Evolutionary conservation across 2,797 vertebrate species (phyloP), one percentile per base, ranked within the genome.

Genomic region (Eulemur coronatus): DNA sequence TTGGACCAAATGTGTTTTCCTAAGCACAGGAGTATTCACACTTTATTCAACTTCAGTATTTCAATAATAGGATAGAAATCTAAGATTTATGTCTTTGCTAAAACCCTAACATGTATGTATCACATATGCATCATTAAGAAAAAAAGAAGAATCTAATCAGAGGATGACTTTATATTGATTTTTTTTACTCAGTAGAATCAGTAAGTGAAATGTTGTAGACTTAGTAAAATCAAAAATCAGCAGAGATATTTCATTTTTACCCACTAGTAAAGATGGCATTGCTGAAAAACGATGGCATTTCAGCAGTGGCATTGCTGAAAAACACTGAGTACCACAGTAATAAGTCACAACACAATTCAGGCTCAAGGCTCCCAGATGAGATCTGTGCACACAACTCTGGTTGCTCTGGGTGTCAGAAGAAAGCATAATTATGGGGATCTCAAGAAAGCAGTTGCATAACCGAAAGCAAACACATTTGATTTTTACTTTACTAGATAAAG

Each of bases 271-370:
- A 89, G 85, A 78, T 89, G 35, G 7, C 38, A 52, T 78, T 89
- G n/a, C 75, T 89, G 82, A 89, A 92, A 94, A 13, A 46, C 38
- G 43, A 6, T 52, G 50, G 50, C 17, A 52, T 52, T 52, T 90
- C 26, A 79, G 30, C 69, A 28, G 84, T 43, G 28, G 8, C 48
- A 50, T 76, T 91, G 46, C 73, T 89, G 84, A 89, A 92, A 94
- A 14, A 43, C 43, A 79, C 84, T 48, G 72, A 84, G 28, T 38
- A 59, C 38, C 89, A 84, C 12, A 59, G 48, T 59, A 82, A 81
- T 95, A 95, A 95, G 93, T 97, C 90, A 94, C 50, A 86, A 33
- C 41, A 94, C 43, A 70, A 65, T 89, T 92, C 78, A 76, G 12
- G 50, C 95, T 82, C 67, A 38, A 38, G 59, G 55, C n/a, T 91